Conservation (phyloP, 2,888 invertebrate genomes). For the Tanypteryx hageni region DNA sequence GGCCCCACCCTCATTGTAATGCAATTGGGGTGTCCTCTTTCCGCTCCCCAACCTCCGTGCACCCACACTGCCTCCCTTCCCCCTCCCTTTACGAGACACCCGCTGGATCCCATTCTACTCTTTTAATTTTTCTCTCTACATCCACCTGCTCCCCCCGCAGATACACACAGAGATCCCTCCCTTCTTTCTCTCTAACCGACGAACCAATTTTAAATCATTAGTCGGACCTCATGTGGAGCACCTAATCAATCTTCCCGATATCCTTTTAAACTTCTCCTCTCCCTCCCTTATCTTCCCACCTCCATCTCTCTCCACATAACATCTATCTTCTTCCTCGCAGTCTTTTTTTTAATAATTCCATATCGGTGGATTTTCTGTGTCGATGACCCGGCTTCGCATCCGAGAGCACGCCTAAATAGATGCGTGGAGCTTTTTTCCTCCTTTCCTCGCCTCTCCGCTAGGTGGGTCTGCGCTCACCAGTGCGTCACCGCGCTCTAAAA, state of each 20-base stretch:
- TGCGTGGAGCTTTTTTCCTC: too few relatives aligned
- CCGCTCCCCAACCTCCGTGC: background rate
- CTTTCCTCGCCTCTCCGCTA: too few relatives aligned
- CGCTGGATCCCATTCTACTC: background rate
- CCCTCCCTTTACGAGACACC: background rate
- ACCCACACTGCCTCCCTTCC: background rate
- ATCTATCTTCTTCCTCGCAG: too few relatives aligned
- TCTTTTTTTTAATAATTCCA: too few relatives aligned
- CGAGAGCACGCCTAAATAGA: too few relatives aligned
- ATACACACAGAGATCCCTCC: too few relatives aligned
- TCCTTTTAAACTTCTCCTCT: background rate
- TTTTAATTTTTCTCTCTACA: slow-evolving; percentile 1
- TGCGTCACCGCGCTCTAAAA: background rate
- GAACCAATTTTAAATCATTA: slow-evolving; percentile 27
- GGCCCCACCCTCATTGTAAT: background rate
- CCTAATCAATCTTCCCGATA: background rate
- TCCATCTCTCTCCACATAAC: background rate
- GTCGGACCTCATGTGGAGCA: background rate
- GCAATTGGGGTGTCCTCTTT: background rate
- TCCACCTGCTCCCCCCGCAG: slow-evolving; percentile 15
- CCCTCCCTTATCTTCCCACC: background rate
- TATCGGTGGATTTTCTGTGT: too few relatives aligned
- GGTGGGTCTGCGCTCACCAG: background rate
- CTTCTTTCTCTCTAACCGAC: background rate
- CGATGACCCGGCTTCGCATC: too few relatives aligned